Evolutionary conservation across 2,113 vertebrate genomes (phyloP).

Genomic region (Campylorhamphus procurvoides): DNA sequence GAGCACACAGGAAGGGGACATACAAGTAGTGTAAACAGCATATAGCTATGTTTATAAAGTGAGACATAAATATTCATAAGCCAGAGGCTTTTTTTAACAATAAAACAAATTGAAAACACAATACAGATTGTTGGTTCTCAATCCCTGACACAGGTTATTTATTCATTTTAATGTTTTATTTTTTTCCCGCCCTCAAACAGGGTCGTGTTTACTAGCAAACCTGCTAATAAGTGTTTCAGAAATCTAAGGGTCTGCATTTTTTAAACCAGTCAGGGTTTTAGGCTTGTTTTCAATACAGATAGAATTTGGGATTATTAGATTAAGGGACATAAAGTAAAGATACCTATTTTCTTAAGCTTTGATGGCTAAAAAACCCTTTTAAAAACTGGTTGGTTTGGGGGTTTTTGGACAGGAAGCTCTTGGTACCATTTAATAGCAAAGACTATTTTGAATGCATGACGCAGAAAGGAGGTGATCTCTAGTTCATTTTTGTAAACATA

Average conservation of each 20-base stretch:
- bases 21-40: neutral
- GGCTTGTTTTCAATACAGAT: too few relatives aligned
- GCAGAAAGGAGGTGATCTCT: neutral
- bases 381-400: neutral
- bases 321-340: neutral
- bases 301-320: too few relatives aligned
- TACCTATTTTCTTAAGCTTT: neutral
- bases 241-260: too few relatives aligned
- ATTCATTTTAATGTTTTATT: too few relatives aligned
- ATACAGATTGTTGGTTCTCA: neutral
- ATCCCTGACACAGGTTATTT: neutral
- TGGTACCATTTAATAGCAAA: neutral
- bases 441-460: neutral
- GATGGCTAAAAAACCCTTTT: neutral
- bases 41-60: neutral
- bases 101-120: neutral
- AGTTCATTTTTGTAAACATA: neutral
- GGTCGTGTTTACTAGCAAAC: too few relatives aligned
- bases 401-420: neutral
- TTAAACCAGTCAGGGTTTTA: too few relatives aligned
- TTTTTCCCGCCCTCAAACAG: too few relatives aligned
- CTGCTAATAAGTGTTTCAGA: too few relatives aligned
- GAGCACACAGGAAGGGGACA: neutral
- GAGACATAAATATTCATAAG: neutral
- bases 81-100: neutral